Percentiles rank a stretch among this genome's conserved stretches.
Conservation (phyloP, 2,888 invertebrate species). For the Elgonia sp. region DNA sequence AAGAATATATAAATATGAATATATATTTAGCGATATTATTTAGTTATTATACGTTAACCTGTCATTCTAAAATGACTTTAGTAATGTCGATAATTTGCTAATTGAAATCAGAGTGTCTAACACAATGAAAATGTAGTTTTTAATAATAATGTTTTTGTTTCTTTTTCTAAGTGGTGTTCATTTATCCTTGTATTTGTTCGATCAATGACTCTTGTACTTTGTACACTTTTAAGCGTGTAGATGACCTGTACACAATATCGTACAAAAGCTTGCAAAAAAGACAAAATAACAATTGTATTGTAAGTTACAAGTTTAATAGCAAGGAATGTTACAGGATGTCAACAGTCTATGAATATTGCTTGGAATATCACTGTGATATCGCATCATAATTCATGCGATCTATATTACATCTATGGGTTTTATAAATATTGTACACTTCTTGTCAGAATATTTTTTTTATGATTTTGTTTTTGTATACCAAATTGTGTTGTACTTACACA, state of each 20-base stretch:
- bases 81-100: conserved; percentile 79
- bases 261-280: conserved; percentile 52
- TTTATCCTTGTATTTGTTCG: conserved; percentile 77
- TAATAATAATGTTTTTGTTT: conserved; percentile 84
- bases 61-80: conserved; percentile 83
- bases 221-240: conserved; percentile 61
- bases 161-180: conserved; percentile 81
- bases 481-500: conserved; percentile 27
- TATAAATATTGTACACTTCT: conserved; percentile 68
- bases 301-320: conserved; percentile 47
- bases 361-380: conserved; percentile 73
- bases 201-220: conserved; percentile 54
- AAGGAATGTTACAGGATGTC: conserved; percentile 64
- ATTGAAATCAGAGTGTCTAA: conserved; percentile 81
- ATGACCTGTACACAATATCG: conserved; percentile 60
- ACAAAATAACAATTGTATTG: background rate
- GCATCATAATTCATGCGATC: conserved; percentile 63
- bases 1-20: conserved; percentile 71
- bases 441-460: conserved; percentile 63
- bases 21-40: conserved; percentile 79
- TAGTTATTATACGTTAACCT: conserved; percentile 81
- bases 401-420: conserved; percentile 66
- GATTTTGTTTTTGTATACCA: background rate
- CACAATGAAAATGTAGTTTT: conserved; percentile 82
- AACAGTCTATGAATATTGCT: conserved; percentile 71